A percentile compares a stretch with the other conserved stretches of the same genome.
Evolutionary conservation across 2,797 vertebrate genomes (phyloP).

Genomic region (Crocidura indochinensis): DNA sequence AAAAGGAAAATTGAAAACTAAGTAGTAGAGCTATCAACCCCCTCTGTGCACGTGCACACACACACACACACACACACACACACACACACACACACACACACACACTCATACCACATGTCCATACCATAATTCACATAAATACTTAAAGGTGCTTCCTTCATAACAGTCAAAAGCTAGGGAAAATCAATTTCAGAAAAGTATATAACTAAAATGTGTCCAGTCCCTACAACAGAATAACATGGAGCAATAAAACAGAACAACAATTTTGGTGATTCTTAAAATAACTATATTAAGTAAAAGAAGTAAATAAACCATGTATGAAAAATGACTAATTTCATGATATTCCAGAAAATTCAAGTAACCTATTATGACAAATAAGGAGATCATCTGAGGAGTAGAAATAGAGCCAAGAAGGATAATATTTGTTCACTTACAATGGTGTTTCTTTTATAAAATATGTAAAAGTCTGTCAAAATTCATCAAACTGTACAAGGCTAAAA

Average conservation of each 20-base stretch:
- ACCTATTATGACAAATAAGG: no score
- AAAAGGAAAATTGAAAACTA: neutral
- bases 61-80: neutral
- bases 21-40: neutral
- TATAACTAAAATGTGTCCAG: neutral
- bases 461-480: conserved; percentile 30
- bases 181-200: neutral
- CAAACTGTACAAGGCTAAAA: neutral
- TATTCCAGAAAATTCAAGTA: neutral
- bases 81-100: neutral
- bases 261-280: neutral
- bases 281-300: neutral
- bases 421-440: neutral
- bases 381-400: neutral
- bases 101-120: no score
- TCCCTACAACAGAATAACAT: neutral
- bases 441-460: neutral
- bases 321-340: neutral
- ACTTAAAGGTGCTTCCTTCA: neutral
- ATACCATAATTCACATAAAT: conserved; percentile 1
- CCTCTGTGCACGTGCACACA: conserved; percentile 58
- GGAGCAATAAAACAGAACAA: neutral
- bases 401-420: neutral
- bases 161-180: neutral
- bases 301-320: neutral